Evolutionary conservation across 2,113 vertebrate genomes (phyloP), one percentile per base, ranked within the genome.

Genomic region (Callipepla californica): DNA sequence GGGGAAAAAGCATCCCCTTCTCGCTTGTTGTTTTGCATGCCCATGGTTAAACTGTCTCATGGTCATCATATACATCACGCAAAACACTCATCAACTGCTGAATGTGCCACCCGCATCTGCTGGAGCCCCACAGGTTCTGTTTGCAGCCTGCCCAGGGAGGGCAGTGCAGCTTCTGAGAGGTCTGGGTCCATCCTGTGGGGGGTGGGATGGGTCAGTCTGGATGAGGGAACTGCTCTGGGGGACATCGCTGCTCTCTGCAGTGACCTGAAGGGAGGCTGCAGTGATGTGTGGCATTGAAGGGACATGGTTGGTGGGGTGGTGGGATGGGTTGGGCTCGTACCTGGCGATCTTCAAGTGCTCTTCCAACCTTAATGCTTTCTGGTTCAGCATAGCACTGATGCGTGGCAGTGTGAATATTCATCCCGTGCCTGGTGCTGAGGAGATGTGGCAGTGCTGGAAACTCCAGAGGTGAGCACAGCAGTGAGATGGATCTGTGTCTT

Each of bases 31-130:
- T 42, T 32, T 53, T n/a, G 30, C 32, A 17, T 28, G 26, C 44
- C 44, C 13, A 1, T 50, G 9, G 36, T 58, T 36, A 18, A 62
- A 50, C 34, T 8, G 19, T 23, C 40, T 61, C 3, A 2, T 1
- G 6, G 32, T 32, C 1, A 1, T 5, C 28, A 42, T 25, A 26
- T 84, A 19, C 23, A 0, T 7, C 19, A 13, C 0, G 42, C 19
- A 11, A 25, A 36, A 51, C 1, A 45, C 55, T 48, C 0, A 0
- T 42, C 6, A n/a, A n/a, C n/a, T 76, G 6, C 19, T 48, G 9
- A 3, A n/a, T 1, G 1, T 3, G 11, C 65, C 65, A 42, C 34
- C n/a, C 28, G 5, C 13, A 38, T 67, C 28, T 40, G 38, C 9
- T 44, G 69, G 63, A 21, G 11, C 21, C 25, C 62, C 44, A 3